Conservation (phyloP, 2,797 vertebrate genomes). For the Trachurus trachurus region DNA sequence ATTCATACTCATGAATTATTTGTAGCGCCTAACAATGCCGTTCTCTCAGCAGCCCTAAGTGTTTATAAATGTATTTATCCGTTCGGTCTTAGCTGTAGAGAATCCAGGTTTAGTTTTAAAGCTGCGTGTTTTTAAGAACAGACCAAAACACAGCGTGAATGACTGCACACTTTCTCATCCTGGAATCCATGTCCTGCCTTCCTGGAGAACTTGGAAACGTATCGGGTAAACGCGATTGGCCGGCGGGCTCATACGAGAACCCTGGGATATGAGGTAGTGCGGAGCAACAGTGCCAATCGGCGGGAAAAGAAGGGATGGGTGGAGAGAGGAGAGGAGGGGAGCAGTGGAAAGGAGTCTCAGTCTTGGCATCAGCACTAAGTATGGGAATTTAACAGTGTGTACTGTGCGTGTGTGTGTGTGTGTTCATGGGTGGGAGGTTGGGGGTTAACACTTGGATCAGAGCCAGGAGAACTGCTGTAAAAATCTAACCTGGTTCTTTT, state of each 20-base stretch:
- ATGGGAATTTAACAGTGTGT: constrained; percentile 52
- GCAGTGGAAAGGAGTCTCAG: constrained; percentile 47
- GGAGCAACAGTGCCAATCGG: constrained; percentile 68
- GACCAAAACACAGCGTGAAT: constrained; percentile 22
- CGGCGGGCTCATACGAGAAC: constrained; percentile 49
- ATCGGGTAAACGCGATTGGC: constrained; percentile 43
- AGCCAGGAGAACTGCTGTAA: constrained; percentile 63
- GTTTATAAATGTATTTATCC: too few relatives aligned
- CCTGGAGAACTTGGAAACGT: constrained; percentile 33
- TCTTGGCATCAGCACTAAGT: constrained; percentile 57
- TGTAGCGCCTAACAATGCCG: not conserved
- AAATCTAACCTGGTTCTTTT: constrained; percentile 65
- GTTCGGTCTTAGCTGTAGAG: too few relatives aligned
- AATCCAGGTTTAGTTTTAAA: not conserved
- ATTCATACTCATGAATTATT: not conserved
- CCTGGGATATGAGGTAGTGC: constrained; percentile 67
- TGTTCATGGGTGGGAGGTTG: constrained; percentile 33
- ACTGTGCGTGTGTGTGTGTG: constrained; percentile 48
- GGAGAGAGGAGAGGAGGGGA: constrained; percentile 45
- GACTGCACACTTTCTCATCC: constrained; percentile 5
- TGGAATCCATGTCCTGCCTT: constrained; percentile 20
- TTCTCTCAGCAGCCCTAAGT: not conserved
- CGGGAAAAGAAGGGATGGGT: constrained; percentile 51
- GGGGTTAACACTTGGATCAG: constrained; percentile 59
- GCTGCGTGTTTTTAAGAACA: not conserved